Conservation (phyloP, 2,797 vertebrate species). For the Adelosebastes latens region DNA sequence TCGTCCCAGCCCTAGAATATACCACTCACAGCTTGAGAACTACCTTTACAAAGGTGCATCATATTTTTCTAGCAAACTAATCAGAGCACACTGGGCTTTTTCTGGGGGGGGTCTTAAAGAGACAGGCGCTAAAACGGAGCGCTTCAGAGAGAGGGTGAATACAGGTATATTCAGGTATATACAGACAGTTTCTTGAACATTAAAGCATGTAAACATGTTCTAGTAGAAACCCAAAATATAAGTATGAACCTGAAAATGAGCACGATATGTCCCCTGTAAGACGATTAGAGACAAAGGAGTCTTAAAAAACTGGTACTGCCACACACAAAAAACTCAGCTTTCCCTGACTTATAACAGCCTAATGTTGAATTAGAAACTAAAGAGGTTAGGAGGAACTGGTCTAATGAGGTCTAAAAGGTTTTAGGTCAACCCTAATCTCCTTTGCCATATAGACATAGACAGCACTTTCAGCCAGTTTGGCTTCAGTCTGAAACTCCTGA, state of each 20-base stretch:
- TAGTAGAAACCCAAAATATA: too few relatives aligned
- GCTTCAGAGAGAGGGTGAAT: too few relatives aligned
- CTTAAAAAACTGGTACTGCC: neutral
- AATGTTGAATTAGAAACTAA: neutral
- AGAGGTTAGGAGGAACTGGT: slow-evolving; percentile 10
- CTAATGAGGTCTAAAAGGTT: slow-evolving; percentile 37
- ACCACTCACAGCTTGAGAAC: too few relatives aligned
- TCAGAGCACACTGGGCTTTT: too few relatives aligned
- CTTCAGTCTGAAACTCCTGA: slow-evolving; percentile 27
- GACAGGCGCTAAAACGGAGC: too few relatives aligned
- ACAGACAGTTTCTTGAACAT: too few relatives aligned
- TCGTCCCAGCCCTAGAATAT: too few relatives aligned
- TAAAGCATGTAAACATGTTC: too few relatives aligned
- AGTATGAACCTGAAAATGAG: neutral
- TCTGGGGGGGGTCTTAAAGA: too few relatives aligned
- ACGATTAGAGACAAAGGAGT: neutral
- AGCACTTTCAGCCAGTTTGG: slow-evolving; percentile 24
- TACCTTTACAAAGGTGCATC: too few relatives aligned
- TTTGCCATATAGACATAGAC: slow-evolving; percentile 1
- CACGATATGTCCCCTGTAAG: neutral
- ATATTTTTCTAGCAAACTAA: too few relatives aligned
- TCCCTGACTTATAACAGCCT: neutral
- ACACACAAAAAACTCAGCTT: neutral
- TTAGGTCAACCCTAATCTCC: slow-evolving; percentile 40
- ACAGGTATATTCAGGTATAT: too few relatives aligned